Evolutionary conservation across 1,140 invertebrate genomes (phyloP).

Genomic region (Lysiphlebus fabarum): DNA sequence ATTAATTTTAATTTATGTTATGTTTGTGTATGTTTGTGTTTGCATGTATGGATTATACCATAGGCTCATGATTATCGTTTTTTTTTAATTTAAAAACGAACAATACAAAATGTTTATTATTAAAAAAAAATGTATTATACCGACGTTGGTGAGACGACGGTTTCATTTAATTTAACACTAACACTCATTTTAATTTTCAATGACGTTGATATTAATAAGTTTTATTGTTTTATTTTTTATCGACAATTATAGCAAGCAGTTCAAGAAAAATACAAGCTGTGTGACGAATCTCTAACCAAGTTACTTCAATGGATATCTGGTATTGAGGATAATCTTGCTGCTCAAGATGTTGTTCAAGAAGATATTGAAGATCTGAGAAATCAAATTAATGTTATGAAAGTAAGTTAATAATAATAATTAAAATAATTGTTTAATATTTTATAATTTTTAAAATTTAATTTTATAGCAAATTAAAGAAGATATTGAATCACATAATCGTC

Average conservation of each 20-base stretch:
- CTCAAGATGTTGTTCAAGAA: constrained; percentile 84
- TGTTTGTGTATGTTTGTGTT: constrained; percentile 51
- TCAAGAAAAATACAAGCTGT: constrained; percentile 89
- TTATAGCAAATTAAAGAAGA: constrained; percentile 85
- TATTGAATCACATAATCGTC: constrained; percentile 79
- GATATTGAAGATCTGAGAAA: constrained; percentile 82
- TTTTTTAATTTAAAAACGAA: constrained; percentile 10
- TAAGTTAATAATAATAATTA: constrained; percentile 41
- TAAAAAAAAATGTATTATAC: constrained; percentile 20
- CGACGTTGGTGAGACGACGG: constrained; percentile 47
- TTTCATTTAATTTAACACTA: constrained; percentile 22
- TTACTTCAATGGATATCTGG: constrained; percentile 84
- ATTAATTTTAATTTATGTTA: constrained; percentile 30
- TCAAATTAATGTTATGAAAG: constrained; percentile 86
- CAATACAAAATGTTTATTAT: constrained; percentile 27
- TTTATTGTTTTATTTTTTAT: constrained; percentile 9
- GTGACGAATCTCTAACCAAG: constrained; percentile 78
- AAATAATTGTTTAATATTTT: not conserved
- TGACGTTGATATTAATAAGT: constrained; percentile 21
- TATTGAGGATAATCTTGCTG: constrained; percentile 81
- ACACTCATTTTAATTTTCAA: not conserved
- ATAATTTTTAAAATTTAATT: too few species aligned
- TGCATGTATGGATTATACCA: constrained; percentile 53
- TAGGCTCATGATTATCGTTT: constrained; percentile 38
- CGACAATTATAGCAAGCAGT: constrained; percentile 75